These are phyloP conservation scores for Cygnus olor DNA, from an alignment of 2,797 vertebrate genomes.

Conservation along the genomic window DNA sequence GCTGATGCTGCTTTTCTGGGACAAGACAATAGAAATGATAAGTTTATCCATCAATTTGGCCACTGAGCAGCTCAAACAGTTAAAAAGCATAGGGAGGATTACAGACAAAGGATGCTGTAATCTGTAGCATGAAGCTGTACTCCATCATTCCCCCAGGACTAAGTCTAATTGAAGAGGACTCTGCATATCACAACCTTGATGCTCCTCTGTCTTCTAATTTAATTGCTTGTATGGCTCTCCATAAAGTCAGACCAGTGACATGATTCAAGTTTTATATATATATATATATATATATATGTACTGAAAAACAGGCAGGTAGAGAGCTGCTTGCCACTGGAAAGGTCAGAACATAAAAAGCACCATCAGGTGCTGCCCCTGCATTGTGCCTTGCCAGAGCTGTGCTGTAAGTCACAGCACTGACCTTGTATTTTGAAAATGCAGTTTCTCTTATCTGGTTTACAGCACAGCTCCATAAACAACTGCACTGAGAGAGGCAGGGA, in stretches of 20 bases:
- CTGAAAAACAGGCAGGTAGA: neutral
- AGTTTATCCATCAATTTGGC: neutral
- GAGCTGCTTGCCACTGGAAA: neutral
- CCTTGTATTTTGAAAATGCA: neutral
- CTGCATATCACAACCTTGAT: neutral
- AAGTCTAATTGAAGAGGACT: neutral
- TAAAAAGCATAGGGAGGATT: neutral
- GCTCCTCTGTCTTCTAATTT: neutral
- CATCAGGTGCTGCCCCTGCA: neutral
- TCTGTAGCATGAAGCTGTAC: neutral
- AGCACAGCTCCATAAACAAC: neutral
- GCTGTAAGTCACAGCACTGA: neutral
- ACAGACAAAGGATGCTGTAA: neutral
- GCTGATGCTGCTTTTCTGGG: neutral
- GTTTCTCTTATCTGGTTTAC: neutral
- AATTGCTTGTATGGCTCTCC: neutral
- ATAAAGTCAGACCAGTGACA: neutral
- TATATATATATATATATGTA: no score
- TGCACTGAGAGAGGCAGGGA: neutral
- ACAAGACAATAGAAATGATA: neutral
- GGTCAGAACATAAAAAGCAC: neutral
- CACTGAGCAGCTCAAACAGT: neutral
- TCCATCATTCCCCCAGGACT: neutral
- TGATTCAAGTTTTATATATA: neutral
- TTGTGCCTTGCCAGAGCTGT: neutral